These are phyloP conservation scores for Oscheius onirici DNA, from an alignment of 2,888 invertebrate genomes.

Conservation along the genomic window DNA sequence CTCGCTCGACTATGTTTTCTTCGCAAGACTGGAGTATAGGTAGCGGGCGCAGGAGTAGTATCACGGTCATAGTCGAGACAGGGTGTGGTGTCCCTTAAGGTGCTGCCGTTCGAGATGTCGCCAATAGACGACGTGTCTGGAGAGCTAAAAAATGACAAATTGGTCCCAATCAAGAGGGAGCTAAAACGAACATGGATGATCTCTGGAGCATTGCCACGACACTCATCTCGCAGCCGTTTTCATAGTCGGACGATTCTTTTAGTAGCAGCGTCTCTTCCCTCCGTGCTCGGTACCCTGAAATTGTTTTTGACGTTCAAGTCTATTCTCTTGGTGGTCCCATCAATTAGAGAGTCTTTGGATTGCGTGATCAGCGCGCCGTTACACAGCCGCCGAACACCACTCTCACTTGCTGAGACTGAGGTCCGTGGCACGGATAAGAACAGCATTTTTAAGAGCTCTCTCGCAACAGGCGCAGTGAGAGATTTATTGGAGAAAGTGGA, in stretches of 20 bases:
- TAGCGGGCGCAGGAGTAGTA: conserved; percentile 19
- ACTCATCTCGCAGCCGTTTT: conserved; percentile 24
- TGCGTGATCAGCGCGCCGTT: conserved; percentile 24
- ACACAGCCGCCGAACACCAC: conserved; percentile 26
- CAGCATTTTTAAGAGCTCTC: conserved; percentile 12
- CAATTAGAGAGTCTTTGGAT: conserved; percentile 26
- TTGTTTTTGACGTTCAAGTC: neutral
- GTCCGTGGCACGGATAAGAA: conserved; percentile 1
- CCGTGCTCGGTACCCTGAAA: conserved; percentile 20
- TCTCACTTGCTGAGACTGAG: neutral
- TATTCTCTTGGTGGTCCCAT: neutral
- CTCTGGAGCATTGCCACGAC: neutral
- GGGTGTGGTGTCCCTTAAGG: conserved; percentile 27
- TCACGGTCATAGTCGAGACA: conserved; percentile 26
- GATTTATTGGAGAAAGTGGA: conserved; percentile 19
- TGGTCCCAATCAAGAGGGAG: neutral
- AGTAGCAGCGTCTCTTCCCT: conserved; percentile 2
- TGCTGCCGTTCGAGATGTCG: conserved; percentile 27
- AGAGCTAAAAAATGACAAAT: conserved; percentile 16
- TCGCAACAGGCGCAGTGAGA: neutral
- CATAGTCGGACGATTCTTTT: conserved; percentile 4
- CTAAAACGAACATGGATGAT: conserved; percentile 18
- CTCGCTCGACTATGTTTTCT: conserved; percentile 24
- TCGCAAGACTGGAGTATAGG: conserved; percentile 19
- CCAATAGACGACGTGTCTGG: conserved; percentile 28